Percentiles rank a stretch among this genome's conserved stretches.
phyloP scores from a whole-genome alignment of 1,140 invertebrate genomes.

The Zaprionus kolodkinae region DNA sequence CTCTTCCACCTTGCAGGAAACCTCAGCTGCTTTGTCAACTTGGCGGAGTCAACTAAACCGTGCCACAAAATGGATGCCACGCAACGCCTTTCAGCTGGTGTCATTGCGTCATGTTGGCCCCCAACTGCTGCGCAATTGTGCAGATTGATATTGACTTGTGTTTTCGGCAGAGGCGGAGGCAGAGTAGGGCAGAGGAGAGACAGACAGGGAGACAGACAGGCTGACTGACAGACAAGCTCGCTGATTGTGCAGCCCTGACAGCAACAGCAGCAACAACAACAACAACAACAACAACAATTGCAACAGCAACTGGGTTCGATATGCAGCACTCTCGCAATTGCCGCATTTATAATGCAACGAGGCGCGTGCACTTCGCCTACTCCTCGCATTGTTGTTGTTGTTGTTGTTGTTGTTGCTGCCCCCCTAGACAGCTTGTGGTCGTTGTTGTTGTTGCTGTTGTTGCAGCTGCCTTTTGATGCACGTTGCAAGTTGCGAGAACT shows the following conservation, averaged over 20 bases:
- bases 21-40: constrained; percentile 1
- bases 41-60: neutral
- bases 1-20: neutral
- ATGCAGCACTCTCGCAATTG: constrained; percentile 76
- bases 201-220: neutral
- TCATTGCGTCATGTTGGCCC: constrained; percentile 13
- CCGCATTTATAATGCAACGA: constrained; percentile 76
- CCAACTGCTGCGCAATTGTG: constrained; percentile 10
- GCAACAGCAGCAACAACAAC: constrained; percentile 7
- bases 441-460: constrained; percentile 23
- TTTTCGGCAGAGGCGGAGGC: constrained; percentile 28
- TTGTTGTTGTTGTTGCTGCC: constrained; percentile 27
- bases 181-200: neutral
- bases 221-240: constrained; percentile 25
- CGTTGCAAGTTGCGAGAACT: constrained; percentile 26
- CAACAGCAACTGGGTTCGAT: constrained; percentile 2
- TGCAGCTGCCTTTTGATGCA: constrained; percentile 36
- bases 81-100: constrained; percentile 14
- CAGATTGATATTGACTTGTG: constrained; percentile 30
- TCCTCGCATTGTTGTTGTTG: constrained; percentile 2
- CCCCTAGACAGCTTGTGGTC: neutral
- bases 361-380: constrained; percentile 49
- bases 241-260: constrained; percentile 26
- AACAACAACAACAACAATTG: constrained; percentile 13
- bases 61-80: neutral